Evolutionary conservation across 1,140 invertebrate genomes (phyloP), one percentile per base, ranked within the genome.

Genomic region (Drosophila asahinai): DNA sequence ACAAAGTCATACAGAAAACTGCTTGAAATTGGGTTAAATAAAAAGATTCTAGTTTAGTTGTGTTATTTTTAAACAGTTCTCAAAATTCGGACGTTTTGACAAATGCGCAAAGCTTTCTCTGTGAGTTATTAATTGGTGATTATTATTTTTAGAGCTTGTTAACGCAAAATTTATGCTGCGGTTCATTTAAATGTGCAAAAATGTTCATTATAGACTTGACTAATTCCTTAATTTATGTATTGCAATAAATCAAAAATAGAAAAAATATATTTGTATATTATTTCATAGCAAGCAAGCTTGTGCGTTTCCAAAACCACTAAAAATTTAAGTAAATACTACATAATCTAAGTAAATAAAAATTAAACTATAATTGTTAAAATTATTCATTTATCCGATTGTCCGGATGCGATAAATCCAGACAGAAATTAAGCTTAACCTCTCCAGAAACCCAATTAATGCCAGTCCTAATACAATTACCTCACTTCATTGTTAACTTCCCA

Each of bases 401-500:
- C 40, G 27, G 14, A 64, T 22, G 8, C 25, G 8, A 64, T 45
- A 57, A 43, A 22, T 33, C 1, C 17, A 19, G 5, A 11, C 4
- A 19, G 5, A 49, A 15, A 40, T 15, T 3, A 15, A 57, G n/a
- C 8, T 8, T 12, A 27, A 27, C 7, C 59, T 17, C 7, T 45
- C 11, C 11, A 3, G 11, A 22, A 48, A 48, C 9, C 22, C 19
- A 27, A 17, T 36, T 12, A n/a, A 57, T 11, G 2, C 22, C 38
- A 15, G 15, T 54, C 15, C 36, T 15, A 33, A 30, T 7, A 7
- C 17, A 71, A 72, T 71, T 55, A 51, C 47, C n/a, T 30, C 30
- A n/a, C 49, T 59, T 73, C n/a, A 42, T 72, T 72, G 66, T 36
- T 27, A 42, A 42, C 49, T 51, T 60, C 7, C 38, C 19, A 27